Evolutionary conservation across 2,797 vertebrate species (phyloP).

Genomic region (Fratercula arctica): DNA sequence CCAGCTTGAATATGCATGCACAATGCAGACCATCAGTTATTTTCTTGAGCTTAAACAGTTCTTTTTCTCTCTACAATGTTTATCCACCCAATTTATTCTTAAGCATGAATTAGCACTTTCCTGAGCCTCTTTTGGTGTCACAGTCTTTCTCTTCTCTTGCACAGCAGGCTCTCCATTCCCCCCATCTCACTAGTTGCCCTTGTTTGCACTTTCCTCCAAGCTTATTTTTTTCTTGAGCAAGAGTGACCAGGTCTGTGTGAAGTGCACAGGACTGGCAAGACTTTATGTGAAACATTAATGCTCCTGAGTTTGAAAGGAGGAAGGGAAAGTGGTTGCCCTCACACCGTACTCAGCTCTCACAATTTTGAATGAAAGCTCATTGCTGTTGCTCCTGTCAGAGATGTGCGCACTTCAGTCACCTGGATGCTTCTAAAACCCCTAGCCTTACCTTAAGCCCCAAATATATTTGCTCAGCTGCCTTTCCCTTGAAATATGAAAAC

Average conservation of each 20-base stretch:
- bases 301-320: neutral
- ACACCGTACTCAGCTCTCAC: neutral
- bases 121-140: neutral
- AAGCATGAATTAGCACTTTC: neutral
- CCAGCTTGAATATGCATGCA: neutral
- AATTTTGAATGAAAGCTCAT: neutral
- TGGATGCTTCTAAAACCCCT: neutral
- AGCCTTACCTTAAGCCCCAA: neutral
- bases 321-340: neutral
- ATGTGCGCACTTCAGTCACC: neutral
- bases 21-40: neutral
- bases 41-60: neutral
- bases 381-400: neutral
- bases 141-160: neutral
- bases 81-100: neutral
- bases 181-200: neutral
- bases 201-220: neutral
- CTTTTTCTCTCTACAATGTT: neutral
- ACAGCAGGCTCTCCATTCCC: neutral
- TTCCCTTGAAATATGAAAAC: neutral
- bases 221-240: neutral
- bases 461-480: neutral
- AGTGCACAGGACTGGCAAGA: neutral
- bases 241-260: neutral
- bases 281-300: neutral